phyloP scores from a whole-genome alignment of 2,888 invertebrate genomes.

The Microchrysa polita region DNA sequence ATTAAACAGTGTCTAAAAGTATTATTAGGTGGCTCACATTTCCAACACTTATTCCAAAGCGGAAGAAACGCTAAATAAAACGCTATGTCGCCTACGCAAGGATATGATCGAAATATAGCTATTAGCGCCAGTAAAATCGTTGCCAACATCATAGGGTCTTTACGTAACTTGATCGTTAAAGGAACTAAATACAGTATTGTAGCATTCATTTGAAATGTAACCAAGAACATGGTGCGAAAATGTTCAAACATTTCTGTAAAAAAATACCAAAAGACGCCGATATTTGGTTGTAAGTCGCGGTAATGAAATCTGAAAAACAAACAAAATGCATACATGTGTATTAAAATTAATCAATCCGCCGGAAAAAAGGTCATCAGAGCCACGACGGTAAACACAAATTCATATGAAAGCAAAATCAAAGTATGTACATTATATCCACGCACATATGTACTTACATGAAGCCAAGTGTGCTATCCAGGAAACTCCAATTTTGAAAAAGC shows the following conservation, averaged over 20 bases:
- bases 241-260: constrained; percentile 99
- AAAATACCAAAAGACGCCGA: constrained; percentile 99
- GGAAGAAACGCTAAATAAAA: constrained; percentile 91
- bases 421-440: constrained; percentile 33
- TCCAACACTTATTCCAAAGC: constrained; percentile 88
- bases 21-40: constrained; percentile 70
- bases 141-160: constrained; percentile 82
- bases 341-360: no score
- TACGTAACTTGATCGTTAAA: constrained; percentile 79
- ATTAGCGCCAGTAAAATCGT: constrained; percentile 83
- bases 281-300: constrained; percentile 94
- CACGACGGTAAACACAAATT: no score
- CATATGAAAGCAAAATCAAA: background rate
- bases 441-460: constrained; percentile 78
- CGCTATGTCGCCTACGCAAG: constrained; percentile 93
- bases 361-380: no score
- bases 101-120: constrained; percentile 96
- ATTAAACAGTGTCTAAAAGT: no score
- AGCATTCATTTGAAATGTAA: constrained; percentile 96
- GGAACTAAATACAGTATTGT: constrained; percentile 91
- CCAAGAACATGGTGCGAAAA: constrained; percentile 93
- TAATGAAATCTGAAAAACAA: constrained; percentile 79
- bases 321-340: no score
- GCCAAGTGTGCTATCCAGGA: constrained; percentile 78
- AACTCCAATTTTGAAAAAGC: constrained; percentile 73